phyloP scores from a whole-genome alignment of 2,113 vertebrate genomes.

The Corythoichthys haematopterus region DNA sequence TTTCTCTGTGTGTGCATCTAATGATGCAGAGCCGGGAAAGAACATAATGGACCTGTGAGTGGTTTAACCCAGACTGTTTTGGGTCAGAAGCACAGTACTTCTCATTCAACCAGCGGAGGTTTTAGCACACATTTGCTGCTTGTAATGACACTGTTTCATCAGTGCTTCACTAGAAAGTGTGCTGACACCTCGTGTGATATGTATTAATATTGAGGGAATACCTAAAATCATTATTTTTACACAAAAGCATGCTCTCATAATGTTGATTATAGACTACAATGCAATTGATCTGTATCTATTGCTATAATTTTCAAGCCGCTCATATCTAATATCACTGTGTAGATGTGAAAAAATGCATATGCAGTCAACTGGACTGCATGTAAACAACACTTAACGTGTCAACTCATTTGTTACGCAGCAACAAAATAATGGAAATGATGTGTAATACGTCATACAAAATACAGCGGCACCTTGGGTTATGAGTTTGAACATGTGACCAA shows the following conservation, averaged over 20 bases:
- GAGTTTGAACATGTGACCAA: too few relatives aligned
- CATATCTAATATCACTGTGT: background rate
- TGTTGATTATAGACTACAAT: background rate
- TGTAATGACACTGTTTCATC: background rate
- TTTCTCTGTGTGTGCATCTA: background rate
- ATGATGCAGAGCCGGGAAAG: background rate
- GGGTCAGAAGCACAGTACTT: background rate
- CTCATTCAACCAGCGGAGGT: background rate
- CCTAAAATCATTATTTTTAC: background rate
- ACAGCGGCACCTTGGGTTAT: too few relatives aligned
- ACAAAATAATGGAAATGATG: too few relatives aligned
- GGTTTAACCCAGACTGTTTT: background rate
- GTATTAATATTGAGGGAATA: background rate
- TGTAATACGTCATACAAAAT: too few relatives aligned
- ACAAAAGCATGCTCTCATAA: background rate
- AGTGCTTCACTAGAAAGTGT: background rate
- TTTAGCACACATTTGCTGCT: background rate
- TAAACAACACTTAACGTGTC: too few relatives aligned
- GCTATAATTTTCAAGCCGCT: background rate
- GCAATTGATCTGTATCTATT: background rate
- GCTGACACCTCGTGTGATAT: background rate
- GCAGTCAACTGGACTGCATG: too few relatives aligned
- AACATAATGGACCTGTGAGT: slow-evolving; percentile 2
- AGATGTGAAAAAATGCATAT: background rate
- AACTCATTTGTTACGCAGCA: too few relatives aligned